Evolutionary conservation across 1,140 invertebrate genomes (phyloP).

Genomic region (Muscidifurax raptorellus): DNA sequence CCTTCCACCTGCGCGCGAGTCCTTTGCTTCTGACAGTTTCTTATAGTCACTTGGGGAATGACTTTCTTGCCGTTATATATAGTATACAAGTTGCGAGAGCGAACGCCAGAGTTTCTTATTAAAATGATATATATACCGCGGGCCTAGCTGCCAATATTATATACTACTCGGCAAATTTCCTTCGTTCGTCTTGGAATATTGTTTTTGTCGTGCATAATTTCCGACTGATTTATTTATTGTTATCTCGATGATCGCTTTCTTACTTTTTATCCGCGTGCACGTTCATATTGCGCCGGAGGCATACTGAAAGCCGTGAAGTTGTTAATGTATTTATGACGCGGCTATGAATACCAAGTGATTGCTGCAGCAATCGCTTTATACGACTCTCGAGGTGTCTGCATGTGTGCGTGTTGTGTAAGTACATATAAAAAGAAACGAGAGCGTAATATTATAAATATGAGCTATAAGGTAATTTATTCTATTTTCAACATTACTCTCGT

Average conservation of each 20-base stretch:
- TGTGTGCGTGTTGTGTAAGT: too few relatives aligned
- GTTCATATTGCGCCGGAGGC: not conserved
- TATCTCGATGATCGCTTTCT: not conserved
- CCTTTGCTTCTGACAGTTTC: slow-evolving; percentile 39
- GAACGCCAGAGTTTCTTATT: slow-evolving; percentile 23
- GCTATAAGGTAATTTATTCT: not conserved
- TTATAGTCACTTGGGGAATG: slow-evolving; percentile 34
- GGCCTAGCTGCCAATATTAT: not conserved
- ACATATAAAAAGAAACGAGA: not conserved
- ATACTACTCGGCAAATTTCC: slow-evolving; percentile 3
- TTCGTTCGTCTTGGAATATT: not conserved
- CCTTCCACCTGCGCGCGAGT: not conserved
- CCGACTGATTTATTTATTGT: too few relatives aligned
- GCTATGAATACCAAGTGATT: slow-evolving; percentile 8
- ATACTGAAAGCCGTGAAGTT: not conserved
- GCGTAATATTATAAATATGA: not conserved
- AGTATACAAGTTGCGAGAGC: not conserved
- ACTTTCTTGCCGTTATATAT: not conserved
- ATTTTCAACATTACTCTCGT: not conserved
- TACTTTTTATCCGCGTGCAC: too few relatives aligned
- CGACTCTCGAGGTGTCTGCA: not conserved
- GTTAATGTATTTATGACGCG: not conserved
- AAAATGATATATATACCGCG: slow-evolving; percentile 28
- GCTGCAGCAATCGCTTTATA: too few relatives aligned
- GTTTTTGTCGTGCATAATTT: not conserved